These are phyloP conservation scores for Sprattus sprattus DNA, from an alignment of 2,113 vertebrate species.

Conservation along the genomic window DNA sequence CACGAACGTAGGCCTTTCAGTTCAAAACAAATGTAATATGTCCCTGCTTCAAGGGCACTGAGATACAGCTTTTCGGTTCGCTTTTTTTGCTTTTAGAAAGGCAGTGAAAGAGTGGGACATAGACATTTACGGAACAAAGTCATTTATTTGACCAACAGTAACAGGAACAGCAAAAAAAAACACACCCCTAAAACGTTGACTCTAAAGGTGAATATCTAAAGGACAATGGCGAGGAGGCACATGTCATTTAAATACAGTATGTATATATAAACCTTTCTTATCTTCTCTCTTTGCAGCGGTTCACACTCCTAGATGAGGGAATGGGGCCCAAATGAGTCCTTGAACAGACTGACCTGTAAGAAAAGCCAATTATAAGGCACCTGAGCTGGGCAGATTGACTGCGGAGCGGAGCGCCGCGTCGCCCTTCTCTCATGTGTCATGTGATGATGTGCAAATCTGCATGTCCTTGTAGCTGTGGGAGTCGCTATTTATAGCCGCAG, in stretches of 20 bases:
- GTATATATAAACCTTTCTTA: neutral
- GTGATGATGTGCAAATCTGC: slow-evolving; percentile 51
- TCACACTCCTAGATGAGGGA: neutral
- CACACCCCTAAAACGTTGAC: neutral
- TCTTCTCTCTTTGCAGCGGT: neutral
- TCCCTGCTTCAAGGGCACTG: neutral
- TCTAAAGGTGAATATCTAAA: neutral
- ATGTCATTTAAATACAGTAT: too few relatives aligned
- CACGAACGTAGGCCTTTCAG: neutral
- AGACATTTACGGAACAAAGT: too few relatives aligned
- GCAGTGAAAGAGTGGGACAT: too few relatives aligned
- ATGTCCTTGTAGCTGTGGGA: slow-evolving; percentile 54
- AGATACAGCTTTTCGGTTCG: neutral
- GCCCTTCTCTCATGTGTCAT: slow-evolving; percentile 30
- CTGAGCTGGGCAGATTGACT: neutral
- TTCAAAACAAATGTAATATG: neutral
- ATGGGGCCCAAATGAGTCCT: slow-evolving; percentile 2
- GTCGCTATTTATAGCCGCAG: slow-evolving; percentile 52
- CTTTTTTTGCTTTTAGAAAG: neutral
- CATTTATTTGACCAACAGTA: neutral
- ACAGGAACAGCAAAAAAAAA: neutral
- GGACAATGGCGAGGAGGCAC: neutral
- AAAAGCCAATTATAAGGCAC: neutral
- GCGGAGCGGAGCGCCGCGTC: neutral
- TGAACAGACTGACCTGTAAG: neutral